A percentile compares a stretch with the other conserved stretches of the same genome.
phyloP scores from a whole-genome alignment of 2,888 invertebrate species.

The Leptinotarsa tumamoca region DNA sequence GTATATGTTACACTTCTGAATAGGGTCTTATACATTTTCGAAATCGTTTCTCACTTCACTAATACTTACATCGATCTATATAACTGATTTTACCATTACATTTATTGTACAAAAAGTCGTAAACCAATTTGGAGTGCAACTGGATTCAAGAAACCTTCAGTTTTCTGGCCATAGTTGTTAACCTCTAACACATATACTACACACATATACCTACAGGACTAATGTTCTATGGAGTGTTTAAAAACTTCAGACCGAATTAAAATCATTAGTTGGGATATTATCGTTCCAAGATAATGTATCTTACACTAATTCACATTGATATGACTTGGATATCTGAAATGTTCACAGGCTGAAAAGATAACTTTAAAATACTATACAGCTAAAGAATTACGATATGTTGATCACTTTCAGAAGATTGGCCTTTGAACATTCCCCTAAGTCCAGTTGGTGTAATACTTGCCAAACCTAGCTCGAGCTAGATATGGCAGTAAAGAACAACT shows the following conservation, averaged over 20 bases:
- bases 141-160: constrained; percentile 28
- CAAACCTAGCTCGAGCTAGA: not conserved
- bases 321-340: constrained; percentile 55
- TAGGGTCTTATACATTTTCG: constrained; percentile 62
- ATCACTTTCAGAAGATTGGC: constrained; percentile 47
- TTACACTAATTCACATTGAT: constrained; percentile 55
- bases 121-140: constrained; percentile 41
- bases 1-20: constrained; percentile 66
- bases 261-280: constrained; percentile 32
- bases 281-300: constrained; percentile 38
- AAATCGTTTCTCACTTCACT: constrained; percentile 45
- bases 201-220: constrained; percentile 61
- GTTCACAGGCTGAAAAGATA: constrained; percentile 52
- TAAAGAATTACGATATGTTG: constrained; percentile 59
- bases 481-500: not conserved
- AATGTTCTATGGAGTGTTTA: constrained; percentile 39
- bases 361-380: constrained; percentile 50
- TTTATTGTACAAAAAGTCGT: constrained; percentile 42
- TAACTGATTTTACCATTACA: constrained; percentile 44
- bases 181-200: constrained; percentile 58
- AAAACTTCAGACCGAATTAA: constrained; percentile 30
- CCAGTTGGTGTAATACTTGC: constrained; percentile 8
- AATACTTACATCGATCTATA: constrained; percentile 48
- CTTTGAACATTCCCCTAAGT: constrained; percentile 47
- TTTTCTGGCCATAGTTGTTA: constrained; percentile 41